These are phyloP conservation scores for Zaprionus africanus DNA, from an alignment of 1,140 invertebrate genomes.

Conservation along the genomic window DNA sequence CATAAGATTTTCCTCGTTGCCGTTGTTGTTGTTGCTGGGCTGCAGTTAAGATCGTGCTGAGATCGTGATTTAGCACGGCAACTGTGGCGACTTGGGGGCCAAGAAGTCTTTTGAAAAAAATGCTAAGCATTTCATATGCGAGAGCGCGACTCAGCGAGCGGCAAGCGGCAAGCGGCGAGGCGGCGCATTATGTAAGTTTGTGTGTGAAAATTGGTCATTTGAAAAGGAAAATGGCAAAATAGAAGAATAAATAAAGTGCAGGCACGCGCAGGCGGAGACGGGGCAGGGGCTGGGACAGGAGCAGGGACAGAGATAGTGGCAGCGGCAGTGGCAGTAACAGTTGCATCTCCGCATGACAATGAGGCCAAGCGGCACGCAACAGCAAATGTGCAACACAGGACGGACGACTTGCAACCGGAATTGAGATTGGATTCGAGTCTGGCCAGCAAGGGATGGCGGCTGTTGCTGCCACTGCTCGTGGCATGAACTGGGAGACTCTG, in stretches of 20 bases:
- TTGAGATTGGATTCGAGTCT: slow-evolving; percentile 23
- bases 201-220: slow-evolving; percentile 83
- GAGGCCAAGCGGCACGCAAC: slow-evolving; percentile 42
- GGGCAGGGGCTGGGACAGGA: background rate
- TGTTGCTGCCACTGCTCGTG: slow-evolving; percentile 37
- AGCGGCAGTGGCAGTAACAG: slow-evolving; percentile 14
- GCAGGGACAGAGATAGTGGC: background rate
- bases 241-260: slow-evolving; percentile 12
- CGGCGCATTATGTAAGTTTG: slow-evolving; percentile 73
- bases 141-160: slow-evolving; percentile 8
- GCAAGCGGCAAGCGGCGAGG: slow-evolving; percentile 21
- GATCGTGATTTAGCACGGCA: slow-evolving; percentile 74
- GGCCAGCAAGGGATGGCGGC: slow-evolving; percentile 18
- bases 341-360: slow-evolving; percentile 53
- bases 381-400: slow-evolving; percentile 1
- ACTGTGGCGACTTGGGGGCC: slow-evolving; percentile 52
- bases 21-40: slow-evolving; percentile 11
- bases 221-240: slow-evolving; percentile 46
- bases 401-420: slow-evolving; percentile 19
- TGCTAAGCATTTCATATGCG: slow-evolving; percentile 79
- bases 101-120: slow-evolving; percentile 77
- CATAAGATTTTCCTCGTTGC: slow-evolving; percentile 61
- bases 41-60: slow-evolving; percentile 70
- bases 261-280: slow-evolving; percentile 3
- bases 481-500: background rate